phyloP scores from a whole-genome alignment of 2,113 vertebrate genomes.

The Rhombomys opimus region DNA sequence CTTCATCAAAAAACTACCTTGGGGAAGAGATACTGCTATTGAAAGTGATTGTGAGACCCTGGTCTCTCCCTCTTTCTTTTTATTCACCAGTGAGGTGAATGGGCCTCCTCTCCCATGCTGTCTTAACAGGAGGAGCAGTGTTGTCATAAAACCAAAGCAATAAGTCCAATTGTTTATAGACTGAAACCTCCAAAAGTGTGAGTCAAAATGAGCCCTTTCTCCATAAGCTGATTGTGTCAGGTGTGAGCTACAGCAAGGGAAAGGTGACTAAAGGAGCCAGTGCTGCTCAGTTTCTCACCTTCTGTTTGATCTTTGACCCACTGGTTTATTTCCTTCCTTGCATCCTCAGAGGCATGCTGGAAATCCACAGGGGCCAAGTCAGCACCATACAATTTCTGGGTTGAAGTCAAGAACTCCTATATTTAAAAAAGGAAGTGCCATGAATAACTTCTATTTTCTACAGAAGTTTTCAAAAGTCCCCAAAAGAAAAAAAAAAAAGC shows the following conservation, averaged over 20 bases:
- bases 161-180: not conserved
- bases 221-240: not conserved
- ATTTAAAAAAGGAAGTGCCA: not conserved
- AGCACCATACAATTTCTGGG: conserved; percentile 90
- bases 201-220: not conserved
- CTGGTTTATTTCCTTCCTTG: conserved; percentile 91
- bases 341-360: conserved; percentile 85
- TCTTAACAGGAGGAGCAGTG: too few relatives aligned
- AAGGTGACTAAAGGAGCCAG: not conserved
- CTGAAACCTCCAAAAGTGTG: rapidly evolving
- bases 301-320: conserved; percentile 95
- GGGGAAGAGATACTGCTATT: not conserved
- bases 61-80: not conserved
- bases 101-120: not conserved
- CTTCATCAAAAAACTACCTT: not conserved
- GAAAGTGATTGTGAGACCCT: not conserved
- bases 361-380: conserved; percentile 93
- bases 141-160: not conserved
- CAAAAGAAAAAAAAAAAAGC: not conserved
- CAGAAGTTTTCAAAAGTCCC: not conserved
- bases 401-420: conserved; percentile 92
- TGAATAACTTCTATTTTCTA: not conserved
- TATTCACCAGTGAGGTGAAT: not conserved
- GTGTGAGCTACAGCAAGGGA: not conserved
- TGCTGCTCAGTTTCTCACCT: conserved; percentile 83